phyloP scores from a whole-genome alignment of 2,888 invertebrate species.

The Coleophora deauratella region DNA sequence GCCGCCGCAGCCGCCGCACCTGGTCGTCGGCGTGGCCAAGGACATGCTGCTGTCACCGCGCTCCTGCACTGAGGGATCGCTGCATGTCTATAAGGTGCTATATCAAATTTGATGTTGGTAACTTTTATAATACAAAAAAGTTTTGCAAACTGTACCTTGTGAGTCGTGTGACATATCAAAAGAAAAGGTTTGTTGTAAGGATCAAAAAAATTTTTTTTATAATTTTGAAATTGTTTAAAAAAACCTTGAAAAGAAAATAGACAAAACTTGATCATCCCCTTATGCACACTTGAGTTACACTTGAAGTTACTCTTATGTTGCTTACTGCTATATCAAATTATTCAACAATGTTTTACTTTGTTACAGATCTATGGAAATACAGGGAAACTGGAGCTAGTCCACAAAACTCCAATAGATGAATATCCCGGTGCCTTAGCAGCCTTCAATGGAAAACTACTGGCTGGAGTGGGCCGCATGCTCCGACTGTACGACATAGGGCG shows the following conservation, averaged over 20 bases:
- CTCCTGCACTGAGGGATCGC: constrained; percentile 85
- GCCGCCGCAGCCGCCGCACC: constrained; percentile 49
- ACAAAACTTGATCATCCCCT: too few species aligned
- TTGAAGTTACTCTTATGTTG: too few species aligned
- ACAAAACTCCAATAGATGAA: constrained; percentile 95
- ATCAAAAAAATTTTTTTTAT: too few species aligned
- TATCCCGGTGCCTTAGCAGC: constrained; percentile 91
- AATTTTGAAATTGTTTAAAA: too few species aligned
- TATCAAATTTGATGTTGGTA: constrained; percentile 1
- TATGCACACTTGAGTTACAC: too few species aligned
- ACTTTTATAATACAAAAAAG: too few species aligned
- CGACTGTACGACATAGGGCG: constrained; percentile 95
- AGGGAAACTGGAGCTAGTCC: constrained; percentile 90
- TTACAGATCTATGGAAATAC: constrained; percentile 80
- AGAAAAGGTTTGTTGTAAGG: too few species aligned
- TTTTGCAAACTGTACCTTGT: too few species aligned
- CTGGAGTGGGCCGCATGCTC: constrained; percentile 93
- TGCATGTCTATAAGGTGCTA: constrained; percentile 88
- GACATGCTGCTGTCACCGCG: constrained; percentile 93
- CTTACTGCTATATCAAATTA: too few species aligned
- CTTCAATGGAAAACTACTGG: constrained; percentile 92
- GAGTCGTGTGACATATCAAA: too few species aligned
- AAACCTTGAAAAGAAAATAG: too few species aligned
- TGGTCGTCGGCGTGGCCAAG: constrained; percentile 94
- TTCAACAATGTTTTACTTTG: too few species aligned